Percentiles rank a stretch among this genome's conserved stretches.
phyloP scores from a whole-genome alignment of 2,797 vertebrate genomes.

The Anguilla pacifica region DNA sequence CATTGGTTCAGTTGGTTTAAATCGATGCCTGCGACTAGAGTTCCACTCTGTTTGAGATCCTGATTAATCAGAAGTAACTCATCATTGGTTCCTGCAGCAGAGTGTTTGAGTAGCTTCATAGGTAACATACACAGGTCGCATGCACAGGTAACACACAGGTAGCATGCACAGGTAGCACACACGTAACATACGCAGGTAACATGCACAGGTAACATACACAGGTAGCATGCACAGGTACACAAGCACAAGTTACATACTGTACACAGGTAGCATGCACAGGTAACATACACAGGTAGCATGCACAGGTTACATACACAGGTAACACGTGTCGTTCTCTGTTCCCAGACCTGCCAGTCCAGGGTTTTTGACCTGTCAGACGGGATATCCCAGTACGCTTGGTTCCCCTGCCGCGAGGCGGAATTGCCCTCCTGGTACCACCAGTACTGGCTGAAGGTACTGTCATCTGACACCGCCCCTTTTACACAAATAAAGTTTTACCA shows the following conservation, averaged over 20 bases:
- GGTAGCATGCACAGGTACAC: too few species aligned
- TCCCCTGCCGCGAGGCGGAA: slow-evolving; percentile 81
- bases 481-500: neutral
- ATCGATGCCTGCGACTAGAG: neutral
- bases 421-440: slow-evolving; percentile 65
- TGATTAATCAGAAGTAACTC: neutral
- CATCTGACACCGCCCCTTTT: neutral
- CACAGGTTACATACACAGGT: neutral
- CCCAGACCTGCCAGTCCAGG: slow-evolving; percentile 88
- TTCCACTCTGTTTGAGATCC: neutral
- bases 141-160: too few species aligned
- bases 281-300: neutral
- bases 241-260: too few species aligned
- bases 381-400: slow-evolving; percentile 93
- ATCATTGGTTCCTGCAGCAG: neutral
- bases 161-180: neutral
- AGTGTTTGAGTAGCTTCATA: neutral
- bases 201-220: too few species aligned
- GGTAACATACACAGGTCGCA: too few species aligned
- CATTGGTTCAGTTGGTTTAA: neutral
- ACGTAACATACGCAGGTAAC: neutral
- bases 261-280: neutral
- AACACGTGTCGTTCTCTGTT: neutral
- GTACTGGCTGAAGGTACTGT: slow-evolving; percentile 90
- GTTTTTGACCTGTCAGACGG: slow-evolving; percentile 88